phyloP scores from a whole-genome alignment of 2,113 vertebrate genomes.

The Monopterus albus region DNA sequence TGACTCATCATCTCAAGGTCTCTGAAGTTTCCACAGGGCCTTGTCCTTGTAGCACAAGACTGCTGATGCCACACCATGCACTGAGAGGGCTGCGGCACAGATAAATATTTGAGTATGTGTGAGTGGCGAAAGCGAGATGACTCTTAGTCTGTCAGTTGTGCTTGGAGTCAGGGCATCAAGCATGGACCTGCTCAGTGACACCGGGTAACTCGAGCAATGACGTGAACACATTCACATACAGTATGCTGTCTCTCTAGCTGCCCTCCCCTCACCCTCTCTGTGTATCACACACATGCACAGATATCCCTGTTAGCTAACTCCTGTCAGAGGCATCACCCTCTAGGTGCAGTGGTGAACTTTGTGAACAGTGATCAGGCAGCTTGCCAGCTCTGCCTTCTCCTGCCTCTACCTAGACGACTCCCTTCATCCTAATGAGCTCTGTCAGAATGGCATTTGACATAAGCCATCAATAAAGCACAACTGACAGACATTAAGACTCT shows the following conservation, averaged over 20 bases:
- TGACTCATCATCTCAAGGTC: conserved; percentile 78
- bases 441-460: conserved; percentile 84
- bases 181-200: conserved; percentile 73
- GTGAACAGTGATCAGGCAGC: conserved; percentile 73
- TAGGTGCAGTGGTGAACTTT: conserved; percentile 67
- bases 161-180: conserved; percentile 67
- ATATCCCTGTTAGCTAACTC: conserved; percentile 67
- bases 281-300: conserved; percentile 34
- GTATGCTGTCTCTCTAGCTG: conserved; percentile 33
- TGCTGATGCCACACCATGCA: conserved; percentile 61
- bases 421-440: conserved; percentile 81
- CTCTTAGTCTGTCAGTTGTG: conserved; percentile 77
- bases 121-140: conserved; percentile 76
- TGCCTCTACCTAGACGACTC: conserved; percentile 73
- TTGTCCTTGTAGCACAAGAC: conserved; percentile 68
- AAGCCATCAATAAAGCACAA: conserved; percentile 79
- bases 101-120: conserved; percentile 74
- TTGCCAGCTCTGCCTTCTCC: conserved; percentile 71
- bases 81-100: conserved; percentile 45
- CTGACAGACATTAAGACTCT: conserved; percentile 75
- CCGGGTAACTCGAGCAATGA: conserved; percentile 68
- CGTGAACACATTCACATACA: conserved; percentile 56
- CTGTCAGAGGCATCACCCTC: conserved; percentile 79
- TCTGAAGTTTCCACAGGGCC: conserved; percentile 59
- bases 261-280: conserved; percentile 16